Evolutionary conservation across 2,113 vertebrate genomes (phyloP), one percentile per base, ranked within the genome.

Genomic region (Larimichthys polyactis): DNA sequence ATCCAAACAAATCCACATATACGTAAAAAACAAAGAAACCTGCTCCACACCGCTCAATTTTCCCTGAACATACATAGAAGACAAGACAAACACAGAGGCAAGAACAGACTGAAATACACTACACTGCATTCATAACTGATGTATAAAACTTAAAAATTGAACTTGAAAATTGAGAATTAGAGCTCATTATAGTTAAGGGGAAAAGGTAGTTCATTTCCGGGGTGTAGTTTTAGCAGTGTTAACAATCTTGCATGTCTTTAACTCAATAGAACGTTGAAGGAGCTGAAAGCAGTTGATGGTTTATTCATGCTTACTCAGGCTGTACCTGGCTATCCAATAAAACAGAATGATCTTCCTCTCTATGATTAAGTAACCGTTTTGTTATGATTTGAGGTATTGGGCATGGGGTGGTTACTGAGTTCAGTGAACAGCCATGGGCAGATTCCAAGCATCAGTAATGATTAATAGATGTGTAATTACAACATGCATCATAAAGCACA

Each of bases 181-280:
- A 63, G 27, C 67, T 83, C 44, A 65, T 11, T 72, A 58, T 77
- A 60, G 36, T 63, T 55, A 63, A 54, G 55, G 46, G 27, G 24
- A 4, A 48, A 58, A 64, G n/a, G 36, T 67, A 16, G 48, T 27
- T 57, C 15, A 0, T 6, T 68, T 27, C 73, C 11, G 54, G 49
- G 40, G 32, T 44, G 36, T 68, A 19, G 57, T 51, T 65, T 27
- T 69, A n/a, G 48, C 27, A 22, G 20, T 29, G 19, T 16, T 12
- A 3, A 17, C 15, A 24, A 16, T 57, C 54, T 46, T 62, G 27
- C 44, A 4, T 27, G 43, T 0, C 29, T 57, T 59, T 55, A 46
- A 32, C 57, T 69, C 7, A 46, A 27, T 5, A 57, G 4, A 7
- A 54, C 54, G 46, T 48, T 62, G 19, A 75, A 24, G 10, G 16